phyloP scores from a whole-genome alignment of 2,113 vertebrate species.

The Thamnophis sirtalis region DNA sequence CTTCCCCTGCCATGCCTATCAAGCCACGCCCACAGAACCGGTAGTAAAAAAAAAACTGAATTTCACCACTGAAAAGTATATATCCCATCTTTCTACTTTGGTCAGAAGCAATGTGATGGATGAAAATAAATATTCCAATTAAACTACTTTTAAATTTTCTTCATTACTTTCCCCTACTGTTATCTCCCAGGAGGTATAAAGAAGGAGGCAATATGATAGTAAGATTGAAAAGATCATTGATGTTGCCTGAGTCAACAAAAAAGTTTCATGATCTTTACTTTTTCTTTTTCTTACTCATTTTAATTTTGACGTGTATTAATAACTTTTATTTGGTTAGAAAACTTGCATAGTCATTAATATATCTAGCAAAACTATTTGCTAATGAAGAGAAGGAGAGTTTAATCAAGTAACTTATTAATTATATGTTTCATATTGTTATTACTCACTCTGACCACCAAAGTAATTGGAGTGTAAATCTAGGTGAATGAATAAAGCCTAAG shows the following conservation, averaged over 20 bases:
- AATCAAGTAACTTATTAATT: not conserved
- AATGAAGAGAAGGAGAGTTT: not conserved
- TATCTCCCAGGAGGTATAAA: not conserved
- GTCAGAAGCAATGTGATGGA: not conserved
- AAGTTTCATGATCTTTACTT: not conserved
- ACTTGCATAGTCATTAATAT: conserved; percentile 1
- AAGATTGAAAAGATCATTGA: accelerated
- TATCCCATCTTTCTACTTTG: too few species aligned
- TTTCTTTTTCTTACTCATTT: accelerated
- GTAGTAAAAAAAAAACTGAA: too few species aligned
- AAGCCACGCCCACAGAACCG: too few species aligned
- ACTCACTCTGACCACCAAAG: not conserved
- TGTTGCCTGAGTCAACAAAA: accelerated
- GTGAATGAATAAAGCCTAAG: not conserved
- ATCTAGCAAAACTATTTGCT: not conserved
- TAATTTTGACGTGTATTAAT: not conserved
- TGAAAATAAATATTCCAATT: conserved; percentile 1
- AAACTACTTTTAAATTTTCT: not conserved
- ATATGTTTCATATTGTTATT: not conserved
- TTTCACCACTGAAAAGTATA: too few species aligned
- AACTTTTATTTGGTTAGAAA: not conserved
- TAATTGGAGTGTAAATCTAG: not conserved
- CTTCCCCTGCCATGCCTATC: too few species aligned
- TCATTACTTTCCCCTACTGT: not conserved
- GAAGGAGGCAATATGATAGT: not conserved